Conservation (phyloP, 2,113 vertebrate species). For the Trinectes maculatus region DNA sequence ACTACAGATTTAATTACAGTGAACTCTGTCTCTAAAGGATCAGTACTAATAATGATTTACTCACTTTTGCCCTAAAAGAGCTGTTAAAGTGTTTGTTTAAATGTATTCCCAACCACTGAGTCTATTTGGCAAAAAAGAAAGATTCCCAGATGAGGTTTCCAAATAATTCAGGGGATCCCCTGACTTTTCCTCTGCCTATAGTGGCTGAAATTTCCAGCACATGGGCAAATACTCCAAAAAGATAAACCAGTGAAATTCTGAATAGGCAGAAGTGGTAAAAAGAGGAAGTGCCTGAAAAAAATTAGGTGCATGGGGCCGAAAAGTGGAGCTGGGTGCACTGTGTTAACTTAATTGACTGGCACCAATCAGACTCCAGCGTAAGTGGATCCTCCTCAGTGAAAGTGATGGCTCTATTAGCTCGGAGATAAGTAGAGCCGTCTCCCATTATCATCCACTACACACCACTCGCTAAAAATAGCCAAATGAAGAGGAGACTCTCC, state of each 20-base stretch:
- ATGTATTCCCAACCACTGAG: no score
- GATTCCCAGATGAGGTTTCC: neutral
- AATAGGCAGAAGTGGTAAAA: neutral
- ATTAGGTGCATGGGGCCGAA: conserved; percentile 6
- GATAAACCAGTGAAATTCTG: neutral
- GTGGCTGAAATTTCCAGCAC: no score
- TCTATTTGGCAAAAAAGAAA: neutral
- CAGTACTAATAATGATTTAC: no score
- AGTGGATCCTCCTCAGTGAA: conserved; percentile 47
- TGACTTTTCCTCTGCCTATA: no score
- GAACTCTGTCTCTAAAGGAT: no score
- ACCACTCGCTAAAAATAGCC: conserved; percentile 68
- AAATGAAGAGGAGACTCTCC: conserved; percentile 37
- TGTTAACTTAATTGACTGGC: conserved; percentile 14
- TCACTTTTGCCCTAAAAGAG: no score
- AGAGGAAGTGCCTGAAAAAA: neutral
- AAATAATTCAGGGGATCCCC: neutral
- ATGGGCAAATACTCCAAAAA: no score
- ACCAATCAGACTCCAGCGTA: conserved; percentile 36
- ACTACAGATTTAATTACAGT: no score
- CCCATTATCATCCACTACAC: conserved; percentile 42
- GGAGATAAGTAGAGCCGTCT: conserved; percentile 53
- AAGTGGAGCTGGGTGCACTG: conserved; percentile 8
- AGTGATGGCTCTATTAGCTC: conserved; percentile 53
- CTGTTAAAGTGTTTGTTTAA: no score